These are phyloP conservation scores for Micrastur ruficollis DNA, from an alignment of 2,797 vertebrate genomes.

Conservation along the genomic window DNA sequence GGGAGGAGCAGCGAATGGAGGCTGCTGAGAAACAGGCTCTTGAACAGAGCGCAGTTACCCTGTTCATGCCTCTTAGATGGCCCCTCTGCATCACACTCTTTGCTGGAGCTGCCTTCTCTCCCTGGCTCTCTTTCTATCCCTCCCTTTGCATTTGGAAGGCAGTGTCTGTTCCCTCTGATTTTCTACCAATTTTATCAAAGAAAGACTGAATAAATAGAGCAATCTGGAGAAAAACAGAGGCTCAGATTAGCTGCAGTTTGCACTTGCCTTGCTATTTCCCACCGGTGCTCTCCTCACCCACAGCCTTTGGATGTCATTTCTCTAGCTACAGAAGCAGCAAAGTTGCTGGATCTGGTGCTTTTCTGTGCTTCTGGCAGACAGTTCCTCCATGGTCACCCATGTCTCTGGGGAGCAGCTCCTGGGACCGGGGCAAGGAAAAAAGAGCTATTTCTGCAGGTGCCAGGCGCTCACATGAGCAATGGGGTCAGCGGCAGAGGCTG, in stretches of 20 bases:
- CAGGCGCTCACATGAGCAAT: fast-evolving
- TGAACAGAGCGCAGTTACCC: neutral
- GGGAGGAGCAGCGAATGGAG: neutral
- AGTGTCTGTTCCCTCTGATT: neutral
- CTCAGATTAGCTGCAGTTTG: neutral
- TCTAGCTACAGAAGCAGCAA: neutral
- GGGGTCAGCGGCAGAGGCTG: neutral
- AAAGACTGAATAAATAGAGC: slow-evolving; percentile 33
- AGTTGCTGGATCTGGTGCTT: neutral
- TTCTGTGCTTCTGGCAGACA: neutral
- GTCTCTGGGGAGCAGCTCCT: neutral
- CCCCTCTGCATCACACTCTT: neutral
- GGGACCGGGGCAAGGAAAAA: neutral
- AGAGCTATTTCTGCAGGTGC: neutral
- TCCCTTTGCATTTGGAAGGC: slow-evolving; percentile 19
- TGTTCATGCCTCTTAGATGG: neutral
- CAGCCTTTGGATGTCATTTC: neutral
- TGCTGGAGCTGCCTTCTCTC: neutral
- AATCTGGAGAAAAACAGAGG: neutral
- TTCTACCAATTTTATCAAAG: slow-evolving; percentile 24
- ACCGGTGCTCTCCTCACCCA: neutral
- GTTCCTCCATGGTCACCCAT: neutral
- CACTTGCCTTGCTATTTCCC: neutral
- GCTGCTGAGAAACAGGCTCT: neutral
- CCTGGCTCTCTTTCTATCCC: neutral